Percentiles rank a stretch among this genome's conserved stretches.
phyloP scores from a whole-genome alignment of 2,113 vertebrate genomes.

The Leptodactylus fuscus region DNA sequence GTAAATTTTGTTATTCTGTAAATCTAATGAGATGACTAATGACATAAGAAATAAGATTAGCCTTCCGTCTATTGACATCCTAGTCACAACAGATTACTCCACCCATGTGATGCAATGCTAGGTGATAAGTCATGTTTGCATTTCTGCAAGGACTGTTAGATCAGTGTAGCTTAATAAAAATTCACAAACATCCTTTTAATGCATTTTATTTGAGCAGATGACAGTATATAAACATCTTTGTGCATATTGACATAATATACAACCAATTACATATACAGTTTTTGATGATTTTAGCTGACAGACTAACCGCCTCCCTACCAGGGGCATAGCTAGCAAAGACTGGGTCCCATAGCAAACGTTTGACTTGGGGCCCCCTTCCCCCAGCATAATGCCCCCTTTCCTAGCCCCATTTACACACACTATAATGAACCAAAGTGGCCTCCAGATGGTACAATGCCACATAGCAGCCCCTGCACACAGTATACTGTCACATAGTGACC shows the following conservation, averaged over 20 bases:
- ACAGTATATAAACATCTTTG: not conserved
- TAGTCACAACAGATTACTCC: slow-evolving; percentile 1
- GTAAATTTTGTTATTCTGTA: not conserved
- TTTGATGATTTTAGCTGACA: too few relatives aligned
- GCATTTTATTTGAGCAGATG: not conserved
- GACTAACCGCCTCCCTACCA: too few relatives aligned
- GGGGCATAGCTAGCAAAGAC: too few relatives aligned
- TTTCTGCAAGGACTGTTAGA: not conserved
- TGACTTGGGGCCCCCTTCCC: too few relatives aligned
- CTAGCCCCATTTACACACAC: too few relatives aligned
- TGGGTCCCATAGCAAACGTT: too few relatives aligned
- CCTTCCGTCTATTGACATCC: not conserved
- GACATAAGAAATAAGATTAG: not conserved
- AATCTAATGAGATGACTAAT: not conserved
- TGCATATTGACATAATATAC: not conserved
- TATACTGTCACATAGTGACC: too few relatives aligned
- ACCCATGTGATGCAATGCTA: not conserved
- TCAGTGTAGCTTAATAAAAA: not conserved
- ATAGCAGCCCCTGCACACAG: too few relatives aligned
- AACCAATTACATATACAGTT: too few relatives aligned
- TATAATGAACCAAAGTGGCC: too few relatives aligned
- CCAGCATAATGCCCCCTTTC: too few relatives aligned
- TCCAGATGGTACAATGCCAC: too few relatives aligned
- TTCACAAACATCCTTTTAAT: not conserved
- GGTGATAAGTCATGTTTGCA: not conserved